Evolutionary conservation across 64 coral and sea anemone genomes (phyloP).

Genomic region (Dendronephthya gigantea): DNA sequence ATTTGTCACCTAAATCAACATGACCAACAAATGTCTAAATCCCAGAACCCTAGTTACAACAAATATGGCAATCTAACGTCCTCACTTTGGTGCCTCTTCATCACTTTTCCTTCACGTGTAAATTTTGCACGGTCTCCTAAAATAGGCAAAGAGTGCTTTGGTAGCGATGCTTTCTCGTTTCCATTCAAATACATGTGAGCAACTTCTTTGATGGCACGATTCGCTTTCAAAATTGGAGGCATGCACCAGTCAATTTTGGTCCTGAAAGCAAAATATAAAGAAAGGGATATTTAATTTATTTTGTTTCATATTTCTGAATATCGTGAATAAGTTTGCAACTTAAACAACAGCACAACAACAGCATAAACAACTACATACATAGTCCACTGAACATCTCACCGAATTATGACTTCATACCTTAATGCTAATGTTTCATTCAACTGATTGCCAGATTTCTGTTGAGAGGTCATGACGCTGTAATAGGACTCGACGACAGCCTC

Average conservation of each 20-base stretch:
- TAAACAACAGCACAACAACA: not conserved
- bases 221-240: not conserved
- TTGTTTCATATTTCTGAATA: too few species aligned
- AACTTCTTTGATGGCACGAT: constrained; percentile 1
- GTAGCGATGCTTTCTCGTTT: not conserved
- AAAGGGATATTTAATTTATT: not conserved
- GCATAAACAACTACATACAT: too few species aligned
- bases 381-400: too few species aligned
- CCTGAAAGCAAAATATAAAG: not conserved
- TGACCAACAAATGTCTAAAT: not conserved
- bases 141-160: constrained; percentile 14
- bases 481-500: constrained; percentile 1
- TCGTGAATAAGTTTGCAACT: not conserved
- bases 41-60: not conserved
- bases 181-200: not conserved
- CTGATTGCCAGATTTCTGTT: not conserved
- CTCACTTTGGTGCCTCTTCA: not conserved
- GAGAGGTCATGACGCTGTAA: not conserved
- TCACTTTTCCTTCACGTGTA: constrained; percentile 4
- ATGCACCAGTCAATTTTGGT: constrained; percentile 19
- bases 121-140: not conserved
- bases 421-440: not conserved
- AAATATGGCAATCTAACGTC: not conserved
- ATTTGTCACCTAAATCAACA: not conserved
- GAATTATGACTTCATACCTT: not conserved